Conservation (phyloP, 2,888 invertebrate genomes). For the Euplagia quadripunctaria region DNA sequence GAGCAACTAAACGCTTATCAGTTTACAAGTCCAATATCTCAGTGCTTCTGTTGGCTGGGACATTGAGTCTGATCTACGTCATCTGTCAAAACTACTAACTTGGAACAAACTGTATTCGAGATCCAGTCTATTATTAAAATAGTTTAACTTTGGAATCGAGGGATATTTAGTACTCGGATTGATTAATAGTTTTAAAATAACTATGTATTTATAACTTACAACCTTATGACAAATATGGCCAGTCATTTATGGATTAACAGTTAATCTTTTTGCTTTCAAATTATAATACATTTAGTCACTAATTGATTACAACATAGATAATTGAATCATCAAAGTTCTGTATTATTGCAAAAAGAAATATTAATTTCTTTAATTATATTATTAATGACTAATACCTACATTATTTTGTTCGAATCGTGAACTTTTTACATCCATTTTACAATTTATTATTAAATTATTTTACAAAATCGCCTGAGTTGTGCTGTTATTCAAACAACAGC, state of each 20-base stretch:
- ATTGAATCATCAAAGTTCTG: neutral
- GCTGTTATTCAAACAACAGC: too few relatives aligned
- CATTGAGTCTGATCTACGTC: conserved; percentile 32
- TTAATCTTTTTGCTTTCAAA: neutral
- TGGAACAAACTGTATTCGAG: conserved; percentile 2
- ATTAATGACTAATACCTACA: too few relatives aligned
- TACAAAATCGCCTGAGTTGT: neutral
- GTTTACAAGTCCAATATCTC: conserved; percentile 43
- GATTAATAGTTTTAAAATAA: conserved; percentile 1
- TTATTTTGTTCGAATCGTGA: too few relatives aligned
- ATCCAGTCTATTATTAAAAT: conserved; percentile 21
- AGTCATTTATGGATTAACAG: neutral
- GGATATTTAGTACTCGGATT: conserved; percentile 8
- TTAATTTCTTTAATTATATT: too few relatives aligned
- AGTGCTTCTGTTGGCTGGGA: conserved; percentile 18
- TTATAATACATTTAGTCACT: neutral
- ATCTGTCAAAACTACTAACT: conserved; percentile 42
- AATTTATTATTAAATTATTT: neutral
- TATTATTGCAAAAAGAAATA: neutral
- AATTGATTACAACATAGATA: neutral
- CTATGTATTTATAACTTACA: neutral
- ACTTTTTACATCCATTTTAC: too few relatives aligned
- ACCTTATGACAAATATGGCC: neutral
- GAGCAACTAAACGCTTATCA: conserved; percentile 29
- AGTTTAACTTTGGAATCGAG: conserved; percentile 18